These are phyloP conservation scores for Pseudoatta argentina DNA, from an alignment of 1,140 invertebrate genomes.

Conservation along the genomic window DNA sequence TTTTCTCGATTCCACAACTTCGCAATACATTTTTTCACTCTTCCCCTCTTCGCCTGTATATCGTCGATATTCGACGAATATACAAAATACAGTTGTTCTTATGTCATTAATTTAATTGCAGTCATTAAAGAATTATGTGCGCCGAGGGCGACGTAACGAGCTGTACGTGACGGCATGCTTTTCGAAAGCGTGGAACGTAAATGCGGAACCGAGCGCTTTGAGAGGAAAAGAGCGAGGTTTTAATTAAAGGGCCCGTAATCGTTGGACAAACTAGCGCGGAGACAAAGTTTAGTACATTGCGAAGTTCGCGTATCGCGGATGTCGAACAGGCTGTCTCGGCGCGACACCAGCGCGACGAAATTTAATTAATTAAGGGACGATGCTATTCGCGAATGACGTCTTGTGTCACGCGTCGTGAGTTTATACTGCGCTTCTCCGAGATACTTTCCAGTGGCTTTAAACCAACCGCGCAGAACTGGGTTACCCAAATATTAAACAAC, in stretches of 20 bases:
- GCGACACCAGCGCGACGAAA: conserved; percentile 21
- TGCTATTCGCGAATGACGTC: conserved; percentile 35
- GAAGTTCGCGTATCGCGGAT: conserved; percentile 57
- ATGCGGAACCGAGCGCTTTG: conserved; percentile 22
- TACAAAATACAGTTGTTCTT: conserved; percentile 35
- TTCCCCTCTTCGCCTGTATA: not conserved
- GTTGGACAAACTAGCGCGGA: conserved; percentile 48
- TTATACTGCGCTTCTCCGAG: conserved; percentile 32
- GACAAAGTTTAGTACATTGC: conserved; percentile 57
- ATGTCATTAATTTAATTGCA: conserved; percentile 60
- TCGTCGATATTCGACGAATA: not conserved
- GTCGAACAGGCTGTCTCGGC: conserved; percentile 54
- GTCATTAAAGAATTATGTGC: conserved; percentile 52
- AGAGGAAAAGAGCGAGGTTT: conserved; percentile 56
- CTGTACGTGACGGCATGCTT: conserved; percentile 16
- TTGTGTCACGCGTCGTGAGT: conserved; percentile 35
- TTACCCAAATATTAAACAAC: conserved; percentile 61
- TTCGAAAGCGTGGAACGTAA: conserved; percentile 36
- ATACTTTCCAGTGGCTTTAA: conserved; percentile 27
- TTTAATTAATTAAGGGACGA: conserved; percentile 56
- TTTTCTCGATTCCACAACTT: conserved; percentile 33
- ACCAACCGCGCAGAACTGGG: conserved; percentile 44
- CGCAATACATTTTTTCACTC: not conserved
- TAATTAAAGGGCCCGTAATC: conserved; percentile 59
- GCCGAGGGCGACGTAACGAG: conserved; percentile 42